phyloP scores from a whole-genome alignment of 2,888 invertebrate species.

The Panorpa germanica region DNA sequence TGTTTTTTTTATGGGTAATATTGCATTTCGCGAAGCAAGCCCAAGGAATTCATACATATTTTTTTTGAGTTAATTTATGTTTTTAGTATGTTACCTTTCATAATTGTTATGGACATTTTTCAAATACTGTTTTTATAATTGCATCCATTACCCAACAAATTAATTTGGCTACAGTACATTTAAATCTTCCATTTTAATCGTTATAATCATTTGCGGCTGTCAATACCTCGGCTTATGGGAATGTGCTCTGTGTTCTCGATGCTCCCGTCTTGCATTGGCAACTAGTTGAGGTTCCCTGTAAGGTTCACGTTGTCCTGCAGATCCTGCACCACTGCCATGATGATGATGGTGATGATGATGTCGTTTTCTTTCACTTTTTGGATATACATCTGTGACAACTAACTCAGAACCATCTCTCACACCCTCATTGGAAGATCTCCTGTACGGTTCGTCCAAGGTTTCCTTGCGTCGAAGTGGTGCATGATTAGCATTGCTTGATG shows the following conservation, averaged over 20 bases:
- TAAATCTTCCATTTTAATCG: constrained; percentile 24
- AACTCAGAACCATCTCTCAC: constrained; percentile 58
- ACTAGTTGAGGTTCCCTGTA: constrained; percentile 21
- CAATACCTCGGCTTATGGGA: too few species aligned
- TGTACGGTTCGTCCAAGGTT: constrained; percentile 44
- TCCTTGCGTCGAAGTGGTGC: constrained; percentile 46
- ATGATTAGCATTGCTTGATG: constrained; percentile 29
- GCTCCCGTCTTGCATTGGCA: constrained; percentile 20
- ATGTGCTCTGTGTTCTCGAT: constrained; percentile 23
- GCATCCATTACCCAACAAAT: too few species aligned
- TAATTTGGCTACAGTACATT: not conserved
- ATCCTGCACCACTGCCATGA: constrained; percentile 24
- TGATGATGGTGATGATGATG: constrained; percentile 21
- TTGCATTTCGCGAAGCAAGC: too few species aligned
- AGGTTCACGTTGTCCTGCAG: constrained; percentile 22
- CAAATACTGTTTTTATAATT: too few species aligned
- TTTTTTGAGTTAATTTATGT: too few species aligned
- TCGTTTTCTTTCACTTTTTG: constrained; percentile 26
- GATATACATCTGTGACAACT: constrained; percentile 44
- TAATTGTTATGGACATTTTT: too few species aligned
- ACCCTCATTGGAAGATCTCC: constrained; percentile 26
- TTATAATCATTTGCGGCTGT: constrained; percentile 24
- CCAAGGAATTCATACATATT: too few species aligned
- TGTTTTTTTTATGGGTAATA: too few species aligned
- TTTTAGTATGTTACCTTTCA: too few species aligned